A percentile compares a stretch with the other conserved stretches of the same genome.
Conservation (phyloP, 2,888 invertebrate genomes). For the Sphaerophoria rueppellii region DNA sequence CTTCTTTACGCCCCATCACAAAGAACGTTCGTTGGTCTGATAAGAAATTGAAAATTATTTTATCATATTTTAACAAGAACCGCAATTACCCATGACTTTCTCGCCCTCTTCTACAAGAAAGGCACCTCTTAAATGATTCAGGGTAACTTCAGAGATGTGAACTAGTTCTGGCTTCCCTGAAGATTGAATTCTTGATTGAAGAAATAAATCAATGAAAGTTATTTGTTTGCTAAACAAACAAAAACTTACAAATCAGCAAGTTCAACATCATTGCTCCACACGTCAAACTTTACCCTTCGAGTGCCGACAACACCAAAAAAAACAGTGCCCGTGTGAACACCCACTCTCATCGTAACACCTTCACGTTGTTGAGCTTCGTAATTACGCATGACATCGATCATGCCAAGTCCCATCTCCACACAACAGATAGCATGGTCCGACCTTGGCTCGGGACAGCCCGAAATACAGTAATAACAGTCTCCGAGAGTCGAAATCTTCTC, state of each 20-base stretch:
- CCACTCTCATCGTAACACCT: constrained; percentile 97
- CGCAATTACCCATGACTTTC: constrained; percentile 83
- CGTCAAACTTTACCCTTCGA: constrained; percentile 97
- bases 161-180: constrained; percentile 95
- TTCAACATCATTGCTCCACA: constrained; percentile 98
- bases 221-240: background rate
- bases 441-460: constrained; percentile 96
- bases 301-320: constrained; percentile 98
- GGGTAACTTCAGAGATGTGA: constrained; percentile 95
- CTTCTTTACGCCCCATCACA: constrained; percentile 88
- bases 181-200: constrained; percentile 89
- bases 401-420: constrained; percentile 97
- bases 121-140: constrained; percentile 90
- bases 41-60: background rate
- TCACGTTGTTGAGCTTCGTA: constrained; percentile 96
- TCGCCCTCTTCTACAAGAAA: constrained; percentile 93
- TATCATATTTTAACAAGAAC: background rate
- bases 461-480: constrained; percentile 97
- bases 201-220: constrained; percentile 1
- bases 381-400: constrained; percentile 95
- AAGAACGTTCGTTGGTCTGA: constrained; percentile 93
- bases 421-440: constrained; percentile 97
- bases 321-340: constrained; percentile 97
- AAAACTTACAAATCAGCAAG: constrained; percentile 89
- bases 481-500: constrained; percentile 98